Evolutionary conservation across 2,113 vertebrate species (phyloP), one percentile per base, ranked within the genome.

Genomic region (Cyphomyrus discorhynchus): DNA sequence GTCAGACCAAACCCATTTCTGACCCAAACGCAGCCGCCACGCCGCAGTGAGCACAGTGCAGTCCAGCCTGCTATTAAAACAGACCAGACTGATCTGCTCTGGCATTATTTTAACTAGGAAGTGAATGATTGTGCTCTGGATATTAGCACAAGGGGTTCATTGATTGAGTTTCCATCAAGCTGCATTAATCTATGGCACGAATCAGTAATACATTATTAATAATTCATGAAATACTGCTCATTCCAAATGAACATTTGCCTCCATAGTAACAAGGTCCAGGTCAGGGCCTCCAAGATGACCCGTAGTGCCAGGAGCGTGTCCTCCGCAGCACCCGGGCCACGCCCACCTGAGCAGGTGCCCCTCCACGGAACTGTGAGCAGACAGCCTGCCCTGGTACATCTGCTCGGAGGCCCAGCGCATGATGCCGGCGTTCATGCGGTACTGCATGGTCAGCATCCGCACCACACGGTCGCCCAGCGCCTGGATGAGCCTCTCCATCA

Each of bases 381-480:
- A 92, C 84, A 99, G 97, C 90, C 66, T 95, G 5, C 97, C 97
- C 0, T 92, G 70, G 90, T 99, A 99, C 96, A 99, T 96, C 93
- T 98, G 96, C 4, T 93, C 89, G 1, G 98, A 99, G 2, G 98
- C 97, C 98, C 98, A 99, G 0, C 91, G 92, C 96, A 97, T 97
- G 94, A 99, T 98, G 93, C 93, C 90, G 24, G 87, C 92, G 93
- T 99, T 97, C 98, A 99, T 99, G 24, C 98, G 97, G 95, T 99
- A 99, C 94, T 99, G 98, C 90, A 97, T 95, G 0, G 95, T 97
- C 89, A 99, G 96, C 96, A 97, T 98, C 35, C 94, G 95, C 91
- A 99, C 95, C 1, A 92, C 93, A 0, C 24, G 86, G 21, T 94
- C 91, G 0, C 97, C 97, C 0, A 93, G 94, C 91, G 90, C 93